These are phyloP conservation scores for Mus minutoides DNA, from an alignment of 2,797 vertebrate species.

Conservation along the genomic window DNA sequence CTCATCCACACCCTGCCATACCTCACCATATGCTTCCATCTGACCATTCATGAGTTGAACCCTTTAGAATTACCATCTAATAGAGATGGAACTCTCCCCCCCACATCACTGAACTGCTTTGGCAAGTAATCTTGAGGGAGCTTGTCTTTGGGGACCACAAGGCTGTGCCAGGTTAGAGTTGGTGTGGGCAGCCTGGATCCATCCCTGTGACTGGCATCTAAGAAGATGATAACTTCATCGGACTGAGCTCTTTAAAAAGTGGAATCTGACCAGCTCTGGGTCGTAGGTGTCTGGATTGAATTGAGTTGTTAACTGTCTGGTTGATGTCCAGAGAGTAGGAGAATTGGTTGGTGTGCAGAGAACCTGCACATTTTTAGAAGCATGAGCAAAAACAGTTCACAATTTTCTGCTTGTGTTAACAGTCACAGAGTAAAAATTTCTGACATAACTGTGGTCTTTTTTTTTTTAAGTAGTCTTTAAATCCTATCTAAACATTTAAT, in stretches of 20 bases:
- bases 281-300: background rate
- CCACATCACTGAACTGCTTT: background rate
- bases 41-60: background rate
- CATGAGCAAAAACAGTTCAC: background rate
- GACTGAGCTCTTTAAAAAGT: background rate
- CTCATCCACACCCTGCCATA: background rate
- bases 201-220: background rate
- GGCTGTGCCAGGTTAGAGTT: background rate
- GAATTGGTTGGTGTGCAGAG: background rate
- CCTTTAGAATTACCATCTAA: background rate
- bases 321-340: background rate
- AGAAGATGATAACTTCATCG: background rate
- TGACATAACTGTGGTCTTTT: background rate
- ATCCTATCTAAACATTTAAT: background rate
- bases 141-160: background rate
- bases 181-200: background rate
- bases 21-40: no score
- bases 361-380: background rate
- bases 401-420: slow-evolving; percentile 4
- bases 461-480: background rate
- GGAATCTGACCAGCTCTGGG: background rate
- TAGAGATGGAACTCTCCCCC: background rate
- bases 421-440: background rate
- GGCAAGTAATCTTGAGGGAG: background rate
- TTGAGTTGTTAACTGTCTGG: background rate